Conservation (phyloP, 2,888 invertebrate species). For the Bedellia somnulentella region DNA sequence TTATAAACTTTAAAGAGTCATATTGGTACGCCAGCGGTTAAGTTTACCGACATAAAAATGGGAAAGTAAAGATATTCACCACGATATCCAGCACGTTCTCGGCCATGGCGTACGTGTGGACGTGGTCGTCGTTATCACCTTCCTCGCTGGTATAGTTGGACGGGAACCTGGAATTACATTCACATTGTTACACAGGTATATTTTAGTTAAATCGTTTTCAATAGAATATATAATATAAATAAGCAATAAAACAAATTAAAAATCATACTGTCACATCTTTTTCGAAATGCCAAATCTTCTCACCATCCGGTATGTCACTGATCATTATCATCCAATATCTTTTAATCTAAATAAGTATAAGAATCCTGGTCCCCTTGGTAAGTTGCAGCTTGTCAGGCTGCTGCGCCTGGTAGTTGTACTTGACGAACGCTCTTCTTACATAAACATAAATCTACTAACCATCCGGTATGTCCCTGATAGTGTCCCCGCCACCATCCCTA, state of each 20-base stretch:
- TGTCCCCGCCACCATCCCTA: constrained; percentile 99
- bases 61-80: no score
- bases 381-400: constrained; percentile 95
- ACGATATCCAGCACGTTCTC: constrained; percentile 95
- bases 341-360: constrained; percentile 96
- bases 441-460: no score
- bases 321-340: constrained; percentile 99
- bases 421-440: constrained; percentile 95
- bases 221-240: no score
- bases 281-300: no score
- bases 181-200: constrained; percentile 2
- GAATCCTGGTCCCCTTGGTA: constrained; percentile 90
- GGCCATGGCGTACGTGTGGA: constrained; percentile 92
- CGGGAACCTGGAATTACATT: constrained; percentile 78
- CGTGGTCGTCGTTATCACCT: constrained; percentile 81
- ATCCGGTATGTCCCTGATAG: constrained; percentile 58
- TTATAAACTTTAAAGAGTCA: no score
- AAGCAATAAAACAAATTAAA: no score
- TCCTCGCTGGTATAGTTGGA: constrained; percentile 97
- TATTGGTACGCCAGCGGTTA: no score
- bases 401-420: constrained; percentile 92
- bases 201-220: constrained; percentile 2
- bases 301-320: constrained; percentile 61
- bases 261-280: no score
- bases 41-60: no score